A percentile compares a stretch with the other conserved stretches of the same genome.
These are phyloP conservation scores for Pandemis heparana DNA, from an alignment of 2,888 invertebrate species.

Conservation along the genomic window DNA sequence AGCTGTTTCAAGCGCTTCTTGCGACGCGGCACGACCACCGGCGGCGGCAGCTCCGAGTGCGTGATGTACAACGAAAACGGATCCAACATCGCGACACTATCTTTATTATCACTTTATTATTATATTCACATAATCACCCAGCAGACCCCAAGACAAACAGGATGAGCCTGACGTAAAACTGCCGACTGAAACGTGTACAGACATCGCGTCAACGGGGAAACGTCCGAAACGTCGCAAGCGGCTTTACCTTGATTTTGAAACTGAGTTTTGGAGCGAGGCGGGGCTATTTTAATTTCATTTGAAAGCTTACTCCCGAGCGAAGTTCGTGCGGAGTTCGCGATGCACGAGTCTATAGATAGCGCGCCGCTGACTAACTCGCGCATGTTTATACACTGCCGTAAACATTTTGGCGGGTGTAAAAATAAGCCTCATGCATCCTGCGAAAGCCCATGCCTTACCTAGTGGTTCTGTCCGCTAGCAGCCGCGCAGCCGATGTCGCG, in stretches of 20 bases:
- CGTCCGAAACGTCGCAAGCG: slow-evolving; percentile 78
- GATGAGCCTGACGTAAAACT: slow-evolving; percentile 65
- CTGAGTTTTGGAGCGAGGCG: slow-evolving; percentile 72
- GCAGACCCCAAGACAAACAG: slow-evolving; percentile 59
- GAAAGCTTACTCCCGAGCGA: slow-evolving; percentile 77
- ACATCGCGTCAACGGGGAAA: slow-evolving; percentile 67
- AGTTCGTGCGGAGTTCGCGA: slow-evolving; percentile 75
- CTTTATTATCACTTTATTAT: slow-evolving; percentile 60
- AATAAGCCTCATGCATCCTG: slow-evolving; percentile 66
- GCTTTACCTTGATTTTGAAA: slow-evolving; percentile 85
- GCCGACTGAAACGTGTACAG: slow-evolving; percentile 61
- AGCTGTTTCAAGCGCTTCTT: slow-evolving; percentile 79
- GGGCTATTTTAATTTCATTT: slow-evolving; percentile 81
- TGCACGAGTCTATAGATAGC: slow-evolving; percentile 71
- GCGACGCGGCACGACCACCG: slow-evolving; percentile 74
- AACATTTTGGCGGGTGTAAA: slow-evolving; percentile 41
- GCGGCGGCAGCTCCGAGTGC: slow-evolving; percentile 74
- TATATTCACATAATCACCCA: slow-evolving; percentile 46
- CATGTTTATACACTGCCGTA: slow-evolving; percentile 47
- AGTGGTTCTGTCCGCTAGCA: slow-evolving; percentile 43
- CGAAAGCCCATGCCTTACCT: slow-evolving; percentile 67
- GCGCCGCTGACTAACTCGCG: slow-evolving; percentile 48
- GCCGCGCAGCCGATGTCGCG: slow-evolving; percentile 17
- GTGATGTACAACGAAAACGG: slow-evolving; percentile 80
- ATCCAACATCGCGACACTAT: slow-evolving; percentile 65